Base-by-base conservation (phyloP, 2,113 vertebrate species). In the Cyanistes caeruleus region DNA sequence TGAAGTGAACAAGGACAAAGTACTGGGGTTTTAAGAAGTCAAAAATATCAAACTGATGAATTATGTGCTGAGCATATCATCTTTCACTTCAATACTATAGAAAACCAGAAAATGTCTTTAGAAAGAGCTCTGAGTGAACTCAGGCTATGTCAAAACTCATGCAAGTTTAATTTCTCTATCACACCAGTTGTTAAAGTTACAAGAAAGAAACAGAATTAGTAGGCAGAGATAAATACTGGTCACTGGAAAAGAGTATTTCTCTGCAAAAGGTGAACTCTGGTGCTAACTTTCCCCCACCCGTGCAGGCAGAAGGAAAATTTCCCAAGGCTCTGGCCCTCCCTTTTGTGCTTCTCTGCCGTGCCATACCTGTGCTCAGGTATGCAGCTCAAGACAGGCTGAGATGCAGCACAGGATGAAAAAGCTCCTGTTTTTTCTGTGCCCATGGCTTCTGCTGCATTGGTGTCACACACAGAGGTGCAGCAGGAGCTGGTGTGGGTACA, bases 1-100 rank as follows among this genome's bases (percentile, higher is more conserved):
- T 81, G 52, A 90, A 87, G 69, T 58, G 93, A 86, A 95, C 86
- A 89, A 94, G 63, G 85, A 96, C 68, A 52, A 95, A 95, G 89
- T 56, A 84, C 55, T 2, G 1, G 48, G 24, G 33, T 78, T 95
- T 91, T 88, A 95, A 92, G 48, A 95, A 92, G 44, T 93, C 84
- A 95, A 81, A 92, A 89, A 88, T 44, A 93, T 39, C 80, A 92
- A 95, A 86, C 80, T 49, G 76, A 92, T 94, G 11, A 93, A 90
- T 89, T 93, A 94, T 7, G 28, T 78, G 86, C 83, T 89, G 35
- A 90, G 59, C 64, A 12, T 33, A 92, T 48, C 56, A 95, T 95
- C 88, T 90, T 95, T 88, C 86, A 92, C 79, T 86, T 84, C 64
- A 59, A 3, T 28, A 46, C 55, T 83, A 80, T 3, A 19, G 64